Conservation (phyloP, 1,140 invertebrate genomes). For the Delia radicum region DNA sequence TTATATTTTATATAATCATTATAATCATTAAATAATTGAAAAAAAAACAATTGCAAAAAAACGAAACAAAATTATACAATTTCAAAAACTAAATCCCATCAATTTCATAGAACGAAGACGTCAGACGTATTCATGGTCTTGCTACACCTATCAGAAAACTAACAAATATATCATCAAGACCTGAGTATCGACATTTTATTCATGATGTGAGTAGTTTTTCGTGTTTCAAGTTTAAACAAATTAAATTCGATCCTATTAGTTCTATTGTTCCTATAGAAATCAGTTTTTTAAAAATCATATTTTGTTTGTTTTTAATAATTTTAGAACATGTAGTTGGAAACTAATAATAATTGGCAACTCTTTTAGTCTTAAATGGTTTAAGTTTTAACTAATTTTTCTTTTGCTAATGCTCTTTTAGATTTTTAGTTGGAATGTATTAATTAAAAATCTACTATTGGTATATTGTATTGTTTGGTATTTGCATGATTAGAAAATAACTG, state of each 20-base stretch:
- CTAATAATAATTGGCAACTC: not conserved
- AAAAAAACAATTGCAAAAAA: not conserved
- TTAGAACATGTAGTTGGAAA: not conserved
- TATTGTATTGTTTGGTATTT: not conserved
- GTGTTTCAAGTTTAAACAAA: slow-evolving; percentile 31
- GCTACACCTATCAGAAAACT: slow-evolving; percentile 57
- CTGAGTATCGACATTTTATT: slow-evolving; percentile 56
- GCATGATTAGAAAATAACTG: no score
- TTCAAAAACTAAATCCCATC: slow-evolving; percentile 30
- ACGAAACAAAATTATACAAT: slow-evolving; percentile 32
- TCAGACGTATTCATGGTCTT: slow-evolving; percentile 56
- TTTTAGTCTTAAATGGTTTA: not conserved
- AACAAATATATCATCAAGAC: slow-evolving; percentile 56
- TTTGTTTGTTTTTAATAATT: not conserved
- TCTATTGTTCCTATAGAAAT: slow-evolving; percentile 11
- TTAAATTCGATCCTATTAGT: slow-evolving; percentile 12
- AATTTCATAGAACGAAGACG: slow-evolving; percentile 53
- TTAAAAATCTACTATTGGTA: not conserved
- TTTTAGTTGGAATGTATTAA: not conserved
- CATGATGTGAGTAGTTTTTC: slow-evolving; percentile 56
- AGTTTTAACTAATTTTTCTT: not conserved
- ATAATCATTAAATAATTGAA: not conserved
- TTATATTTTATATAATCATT: not conserved
- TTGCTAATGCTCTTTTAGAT: not conserved
- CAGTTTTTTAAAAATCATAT: not conserved